A percentile compares a stretch with the other conserved stretches of the same genome.
Evolutionary conservation across 1,140 invertebrate genomes (phyloP).

Genomic region (Heliconius himera): DNA sequence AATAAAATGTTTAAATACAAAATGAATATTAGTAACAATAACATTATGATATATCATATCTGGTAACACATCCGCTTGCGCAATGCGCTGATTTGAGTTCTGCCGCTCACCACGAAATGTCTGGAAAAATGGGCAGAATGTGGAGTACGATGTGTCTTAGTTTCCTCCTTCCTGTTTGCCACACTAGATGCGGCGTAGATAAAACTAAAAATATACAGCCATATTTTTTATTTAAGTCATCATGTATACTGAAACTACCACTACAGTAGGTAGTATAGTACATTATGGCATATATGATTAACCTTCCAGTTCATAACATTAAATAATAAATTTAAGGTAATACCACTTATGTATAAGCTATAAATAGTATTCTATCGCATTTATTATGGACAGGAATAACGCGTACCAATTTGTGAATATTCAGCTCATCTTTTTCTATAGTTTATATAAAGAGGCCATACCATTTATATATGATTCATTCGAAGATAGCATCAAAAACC

Average conservation of each 20-base stretch:
- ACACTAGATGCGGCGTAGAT: too few species aligned
- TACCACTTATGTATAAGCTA: background rate
- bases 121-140: background rate
- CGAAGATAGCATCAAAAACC: constrained; percentile 21
- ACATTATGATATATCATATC: too few species aligned
- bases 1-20: background rate
- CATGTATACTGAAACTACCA: too few species aligned
- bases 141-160: background rate
- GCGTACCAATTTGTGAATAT: background rate
- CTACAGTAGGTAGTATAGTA: too few species aligned
- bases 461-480: background rate
- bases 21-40: too few species aligned
- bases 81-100: background rate
- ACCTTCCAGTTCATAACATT: background rate
- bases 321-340: constrained; percentile 3
- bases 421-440: background rate
- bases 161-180: background rate
- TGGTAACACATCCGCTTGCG: too few species aligned
- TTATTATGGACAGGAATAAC: background rate
- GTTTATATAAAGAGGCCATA: background rate
- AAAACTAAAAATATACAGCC: too few species aligned
- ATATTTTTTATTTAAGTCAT: too few species aligned
- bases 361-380: background rate
- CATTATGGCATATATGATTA: too few species aligned
- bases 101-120: too few species aligned